Conservation (phyloP, 2,888 invertebrate species). For the Orthosia gracilis region DNA sequence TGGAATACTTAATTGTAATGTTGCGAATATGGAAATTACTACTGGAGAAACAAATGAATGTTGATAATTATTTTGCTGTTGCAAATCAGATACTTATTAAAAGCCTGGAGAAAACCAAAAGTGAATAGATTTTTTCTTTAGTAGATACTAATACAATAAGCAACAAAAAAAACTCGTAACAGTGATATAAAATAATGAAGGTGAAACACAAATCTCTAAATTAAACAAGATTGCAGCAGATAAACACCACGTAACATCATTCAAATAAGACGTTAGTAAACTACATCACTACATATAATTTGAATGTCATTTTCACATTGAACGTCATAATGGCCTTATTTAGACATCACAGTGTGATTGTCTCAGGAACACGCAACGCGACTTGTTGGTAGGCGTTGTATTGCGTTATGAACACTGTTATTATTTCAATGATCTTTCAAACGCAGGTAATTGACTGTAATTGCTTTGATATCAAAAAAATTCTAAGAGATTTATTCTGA, state of each 20-base stretch:
- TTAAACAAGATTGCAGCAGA: slow-evolving; percentile 30
- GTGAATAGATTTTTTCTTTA: too few relatives aligned
- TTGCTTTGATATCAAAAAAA: slow-evolving; percentile 25
- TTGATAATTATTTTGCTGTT: too few relatives aligned
- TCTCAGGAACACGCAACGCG: slow-evolving; percentile 49
- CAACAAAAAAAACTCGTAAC: background rate
- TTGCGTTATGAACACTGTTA: slow-evolving; percentile 45
- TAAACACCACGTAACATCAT: slow-evolving; percentile 31
- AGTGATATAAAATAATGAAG: background rate
- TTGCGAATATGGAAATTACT: background rate
- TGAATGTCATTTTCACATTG: slow-evolving; percentile 61
- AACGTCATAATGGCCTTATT: slow-evolving; percentile 45
- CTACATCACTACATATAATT: slow-evolving; percentile 54
- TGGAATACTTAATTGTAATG: background rate
- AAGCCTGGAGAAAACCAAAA: background rate
- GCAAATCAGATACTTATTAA: background rate
- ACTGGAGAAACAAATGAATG: background rate
- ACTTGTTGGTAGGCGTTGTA: slow-evolving; percentile 33
- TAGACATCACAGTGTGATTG: slow-evolving; percentile 41
- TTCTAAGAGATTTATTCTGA: background rate
- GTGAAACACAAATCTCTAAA: slow-evolving; percentile 1
- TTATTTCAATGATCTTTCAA: slow-evolving; percentile 45
- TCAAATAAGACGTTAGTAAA: slow-evolving; percentile 48
- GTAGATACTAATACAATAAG: background rate
- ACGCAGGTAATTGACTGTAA: slow-evolving; percentile 33